Percentiles rank a stretch among this genome's conserved stretches.
These are phyloP conservation scores for Gavia stellata DNA, from an alignment of 2,113 vertebrate species.

Conservation along the genomic window DNA sequence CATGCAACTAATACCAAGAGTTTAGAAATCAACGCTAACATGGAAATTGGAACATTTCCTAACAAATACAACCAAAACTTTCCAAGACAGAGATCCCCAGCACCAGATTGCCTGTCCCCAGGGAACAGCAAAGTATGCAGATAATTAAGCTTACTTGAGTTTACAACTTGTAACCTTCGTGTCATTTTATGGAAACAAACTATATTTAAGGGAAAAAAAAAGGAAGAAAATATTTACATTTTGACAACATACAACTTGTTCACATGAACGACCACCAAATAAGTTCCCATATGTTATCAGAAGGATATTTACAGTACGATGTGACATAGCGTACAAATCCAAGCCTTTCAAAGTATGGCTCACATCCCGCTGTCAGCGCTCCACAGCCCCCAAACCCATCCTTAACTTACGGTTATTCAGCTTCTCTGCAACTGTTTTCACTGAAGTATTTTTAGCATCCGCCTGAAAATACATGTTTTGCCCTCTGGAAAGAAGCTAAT, in stretches of 20 bases:
- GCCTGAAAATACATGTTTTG: slow-evolving; percentile 9
- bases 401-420: not conserved
- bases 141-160: slow-evolving; percentile 48
- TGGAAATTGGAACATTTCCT: not conserved
- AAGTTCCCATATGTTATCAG: slow-evolving; percentile 37
- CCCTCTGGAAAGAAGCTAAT: not conserved
- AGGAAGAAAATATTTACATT: slow-evolving; percentile 42
- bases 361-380: not conserved
- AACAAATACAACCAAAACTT: slow-evolving; percentile 31
- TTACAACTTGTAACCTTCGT: slow-evolving; percentile 22
- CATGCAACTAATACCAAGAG: not conserved
- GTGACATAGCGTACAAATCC: not conserved
- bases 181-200: slow-evolving; percentile 52
- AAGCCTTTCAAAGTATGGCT: slow-evolving; percentile 15
- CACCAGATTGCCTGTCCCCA: slow-evolving; percentile 42
- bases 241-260: slow-evolving; percentile 32
- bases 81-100: not conserved
- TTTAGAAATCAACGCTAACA: not conserved
- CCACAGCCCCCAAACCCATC: not conserved
- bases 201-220: not conserved
- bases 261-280: not conserved
- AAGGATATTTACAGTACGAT: not conserved
- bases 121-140: slow-evolving; percentile 42
- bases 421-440: slow-evolving; percentile 12
- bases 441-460: slow-evolving; percentile 34